Evolutionary conservation across 2,113 vertebrate genomes (phyloP).

Genomic region (Castor canadensis): DNA sequence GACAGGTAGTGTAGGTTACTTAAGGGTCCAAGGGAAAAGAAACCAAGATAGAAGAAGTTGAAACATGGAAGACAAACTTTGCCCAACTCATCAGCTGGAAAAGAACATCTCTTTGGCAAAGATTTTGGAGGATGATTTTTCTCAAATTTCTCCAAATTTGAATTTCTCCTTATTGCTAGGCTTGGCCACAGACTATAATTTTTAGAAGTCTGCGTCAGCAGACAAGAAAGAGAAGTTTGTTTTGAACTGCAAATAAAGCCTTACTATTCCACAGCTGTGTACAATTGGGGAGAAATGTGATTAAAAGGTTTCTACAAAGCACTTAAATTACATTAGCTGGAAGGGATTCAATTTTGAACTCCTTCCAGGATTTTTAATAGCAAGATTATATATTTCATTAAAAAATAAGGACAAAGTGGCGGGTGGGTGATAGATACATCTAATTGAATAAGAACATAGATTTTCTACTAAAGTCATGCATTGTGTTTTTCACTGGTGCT

Average conservation of each 20-base stretch:
- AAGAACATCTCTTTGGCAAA: constrained; percentile 31
- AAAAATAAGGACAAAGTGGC: constrained; percentile 46
- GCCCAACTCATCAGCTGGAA: neutral
- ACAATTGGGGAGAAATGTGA: neutral
- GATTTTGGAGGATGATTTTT: neutral
- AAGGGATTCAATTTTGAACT: constrained; percentile 64
- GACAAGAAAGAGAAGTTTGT: constrained; percentile 26
- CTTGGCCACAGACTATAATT: constrained; percentile 46
- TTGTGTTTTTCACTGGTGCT: neutral
- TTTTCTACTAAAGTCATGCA: neutral
- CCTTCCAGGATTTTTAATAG: constrained; percentile 58
- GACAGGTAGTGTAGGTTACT: neutral
- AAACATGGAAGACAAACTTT: neutral
- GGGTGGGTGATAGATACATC: neutral
- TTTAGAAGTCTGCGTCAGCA: constrained; percentile 62
- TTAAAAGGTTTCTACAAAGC: constrained; percentile 59
- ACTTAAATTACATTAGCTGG: constrained; percentile 60
- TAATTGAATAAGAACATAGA: constrained; percentile 48
- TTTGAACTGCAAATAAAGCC: constrained; percentile 43
- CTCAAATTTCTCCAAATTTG: constrained; percentile 41
- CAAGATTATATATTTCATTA: constrained; percentile 62
- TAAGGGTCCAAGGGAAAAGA: neutral
- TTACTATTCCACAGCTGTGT: constrained; percentile 48
- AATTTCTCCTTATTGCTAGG: constrained; percentile 48
- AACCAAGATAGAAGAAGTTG: neutral